Base-by-base conservation (phyloP, 2,888 invertebrate genomes). In the Zygaena filipendulae region DNA sequence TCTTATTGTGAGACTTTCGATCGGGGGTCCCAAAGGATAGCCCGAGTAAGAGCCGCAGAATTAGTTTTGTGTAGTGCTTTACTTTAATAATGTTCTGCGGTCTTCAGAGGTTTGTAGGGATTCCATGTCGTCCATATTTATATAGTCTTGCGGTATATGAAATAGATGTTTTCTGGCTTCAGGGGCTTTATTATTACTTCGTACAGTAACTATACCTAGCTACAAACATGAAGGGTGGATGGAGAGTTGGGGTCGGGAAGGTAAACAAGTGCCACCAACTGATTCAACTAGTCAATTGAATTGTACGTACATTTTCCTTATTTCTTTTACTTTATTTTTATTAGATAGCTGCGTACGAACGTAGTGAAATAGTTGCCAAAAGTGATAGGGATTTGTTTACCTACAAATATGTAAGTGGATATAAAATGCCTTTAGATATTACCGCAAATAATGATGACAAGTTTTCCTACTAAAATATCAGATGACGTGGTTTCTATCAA, bases 101-200 rank as follows among this genome's bases (percentile, higher is more conserved):
- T 66, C 68, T 72, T 63, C 52, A 40, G 67, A 68, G 69, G 66
- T 64, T 72, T 69, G 64, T 45, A 53, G 59, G 64, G 68, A 59
- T 62, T 61, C 63, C 47, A 40, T 49, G 47, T 47, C 47, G 48
- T 55, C 56, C 59, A 43, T 61, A 63, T 68, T 68, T 67, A 62
- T 68, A 62, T 64, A 68, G 59, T 54, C 50, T 55, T 58, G 49
- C 52, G 57, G 56, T 71, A 55, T 67, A 72, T 72, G 66, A 69
- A 77, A 67, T 74, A 55, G 61, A 70, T 71, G 72, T 75, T 77
- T 74, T 77, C 66, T 74, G 74, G 77, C 77, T 79, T 72, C 74
- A 64, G 77, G 77, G 77, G 61, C 68, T 75, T 70, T 75, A 71
- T 74, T 77, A 74, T 77, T 77, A 74, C 71, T 75, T 68, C 63